These are phyloP conservation scores for Dichetophora obliterata DNA, from an alignment of 2,888 invertebrate genomes.

Conservation along the genomic window DNA sequence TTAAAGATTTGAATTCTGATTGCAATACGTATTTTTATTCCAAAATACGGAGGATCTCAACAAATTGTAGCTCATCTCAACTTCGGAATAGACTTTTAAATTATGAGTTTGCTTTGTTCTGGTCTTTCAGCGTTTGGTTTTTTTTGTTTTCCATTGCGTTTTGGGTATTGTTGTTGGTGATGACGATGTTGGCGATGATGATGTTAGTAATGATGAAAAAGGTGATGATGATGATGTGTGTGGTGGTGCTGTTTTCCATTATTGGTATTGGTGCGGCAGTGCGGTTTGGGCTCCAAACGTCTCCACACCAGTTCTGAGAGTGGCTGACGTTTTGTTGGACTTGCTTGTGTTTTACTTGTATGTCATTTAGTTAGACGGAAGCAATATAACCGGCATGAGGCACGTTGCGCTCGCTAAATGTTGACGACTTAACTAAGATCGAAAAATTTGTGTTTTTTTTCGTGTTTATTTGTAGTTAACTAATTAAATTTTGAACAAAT, in stretches of 20 bases:
- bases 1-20: too few species aligned
- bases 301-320: constrained; percentile 51
- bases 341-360: constrained; percentile 21
- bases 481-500: constrained; percentile 21
- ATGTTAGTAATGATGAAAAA: constrained; percentile 39
- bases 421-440: constrained; percentile 16
- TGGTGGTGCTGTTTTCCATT: constrained; percentile 21
- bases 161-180: constrained; percentile 28
- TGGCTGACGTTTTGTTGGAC: constrained; percentile 43
- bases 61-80: not conserved
- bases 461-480: constrained; percentile 10
- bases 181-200: constrained; percentile 13
- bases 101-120: not conserved
- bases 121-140: constrained; percentile 16
- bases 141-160: constrained; percentile 14
- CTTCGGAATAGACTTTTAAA: not conserved
- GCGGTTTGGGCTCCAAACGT: constrained; percentile 41
- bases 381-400: constrained; percentile 52
- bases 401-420: constrained; percentile 29
- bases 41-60: too few species aligned
- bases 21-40: too few species aligned
- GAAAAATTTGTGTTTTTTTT: constrained; percentile 35
- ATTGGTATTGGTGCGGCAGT: constrained; percentile 25
- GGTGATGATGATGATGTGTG: constrained; percentile 24
- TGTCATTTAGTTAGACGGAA: constrained; percentile 57